A percentile compares a stretch with the other conserved stretches of the same genome.
Conservation (phyloP, 23 tunicate species). For the Ciona savignyi region DNA sequence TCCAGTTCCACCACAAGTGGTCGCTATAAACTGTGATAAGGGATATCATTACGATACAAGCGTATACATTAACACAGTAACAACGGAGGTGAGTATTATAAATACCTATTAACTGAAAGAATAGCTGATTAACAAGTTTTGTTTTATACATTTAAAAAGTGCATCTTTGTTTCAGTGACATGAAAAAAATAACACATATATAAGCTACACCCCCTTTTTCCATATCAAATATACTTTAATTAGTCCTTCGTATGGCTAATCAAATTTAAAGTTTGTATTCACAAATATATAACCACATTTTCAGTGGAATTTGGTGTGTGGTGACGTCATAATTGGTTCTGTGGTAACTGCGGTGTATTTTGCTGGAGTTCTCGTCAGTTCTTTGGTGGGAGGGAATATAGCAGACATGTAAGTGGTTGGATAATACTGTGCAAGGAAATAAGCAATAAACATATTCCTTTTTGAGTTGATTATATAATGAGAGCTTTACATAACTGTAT, state of each 20-base stretch:
- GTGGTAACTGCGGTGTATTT: slow-evolving; percentile 68
- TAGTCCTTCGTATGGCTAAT: too few relatives aligned
- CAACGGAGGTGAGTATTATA: slow-evolving; percentile 73
- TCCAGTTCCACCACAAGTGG: slow-evolving; percentile 20
- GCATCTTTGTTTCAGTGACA: too few relatives aligned
- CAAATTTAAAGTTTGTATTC: too few relatives aligned
- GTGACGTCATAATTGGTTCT: slow-evolving; percentile 49
- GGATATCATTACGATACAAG: slow-evolving; percentile 56
- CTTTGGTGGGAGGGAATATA: slow-evolving; percentile 77
- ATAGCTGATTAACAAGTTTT: neutral
- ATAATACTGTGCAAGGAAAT: too few relatives aligned
- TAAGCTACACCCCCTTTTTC: too few relatives aligned
- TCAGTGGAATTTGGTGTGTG: slow-evolving; percentile 85
- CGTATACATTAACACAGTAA: slow-evolving; percentile 53
- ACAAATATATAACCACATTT: too few relatives aligned
- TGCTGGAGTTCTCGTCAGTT: slow-evolving; percentile 62
- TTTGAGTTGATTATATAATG: too few relatives aligned
- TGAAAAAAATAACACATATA: too few relatives aligned
- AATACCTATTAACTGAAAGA: neutral
- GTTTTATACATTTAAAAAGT: too few relatives aligned
- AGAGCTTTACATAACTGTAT: too few relatives aligned
- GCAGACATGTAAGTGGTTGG: slow-evolving; percentile 60
- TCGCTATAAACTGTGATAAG: slow-evolving; percentile 36
- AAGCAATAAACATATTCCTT: too few relatives aligned
- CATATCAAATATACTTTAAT: too few relatives aligned